phyloP scores from a whole-genome alignment of 2,113 vertebrate genomes.

The Antennarius striatus region DNA sequence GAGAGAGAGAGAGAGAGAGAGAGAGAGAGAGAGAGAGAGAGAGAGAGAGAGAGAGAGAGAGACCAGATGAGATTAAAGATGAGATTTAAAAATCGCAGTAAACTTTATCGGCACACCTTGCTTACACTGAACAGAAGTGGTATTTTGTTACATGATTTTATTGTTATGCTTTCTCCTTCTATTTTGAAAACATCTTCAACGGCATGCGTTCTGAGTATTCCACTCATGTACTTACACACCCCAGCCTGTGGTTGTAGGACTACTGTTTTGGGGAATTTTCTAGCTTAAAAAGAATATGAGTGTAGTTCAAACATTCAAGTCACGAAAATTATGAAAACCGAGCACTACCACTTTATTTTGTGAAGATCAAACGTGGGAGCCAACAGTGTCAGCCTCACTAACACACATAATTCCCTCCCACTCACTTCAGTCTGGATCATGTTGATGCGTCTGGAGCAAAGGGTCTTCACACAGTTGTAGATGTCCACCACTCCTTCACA shows the following conservation, averaged over 20 bases:
- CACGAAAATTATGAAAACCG: not conserved
- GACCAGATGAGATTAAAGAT: no score
- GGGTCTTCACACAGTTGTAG: constrained; percentile 96
- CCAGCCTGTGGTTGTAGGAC: not conserved
- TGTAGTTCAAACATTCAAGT: not conserved
- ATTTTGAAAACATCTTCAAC: no score
- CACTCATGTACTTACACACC: no score
- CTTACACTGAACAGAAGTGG: no score
- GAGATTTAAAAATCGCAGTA: no score
- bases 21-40: no score
- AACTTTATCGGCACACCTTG: no score
- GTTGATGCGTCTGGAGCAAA: constrained; percentile 94
- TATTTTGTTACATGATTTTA: no score
- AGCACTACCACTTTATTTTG: not conserved
- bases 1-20: no score
- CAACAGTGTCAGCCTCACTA: constrained; percentile 1
- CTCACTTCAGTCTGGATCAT: constrained; percentile 97
- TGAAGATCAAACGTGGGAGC: constrained; percentile 4
- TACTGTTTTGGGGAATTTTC: not conserved
- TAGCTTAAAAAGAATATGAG: not conserved
- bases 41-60: no score
- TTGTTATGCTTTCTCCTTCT: no score
- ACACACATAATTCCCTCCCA: constrained; percentile 13
- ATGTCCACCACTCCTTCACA: constrained; percentile 96
- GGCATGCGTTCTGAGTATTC: no score